Evolutionary conservation across 2,888 invertebrate genomes (phyloP).

Genomic region (Drosophila mulleri): DNA sequence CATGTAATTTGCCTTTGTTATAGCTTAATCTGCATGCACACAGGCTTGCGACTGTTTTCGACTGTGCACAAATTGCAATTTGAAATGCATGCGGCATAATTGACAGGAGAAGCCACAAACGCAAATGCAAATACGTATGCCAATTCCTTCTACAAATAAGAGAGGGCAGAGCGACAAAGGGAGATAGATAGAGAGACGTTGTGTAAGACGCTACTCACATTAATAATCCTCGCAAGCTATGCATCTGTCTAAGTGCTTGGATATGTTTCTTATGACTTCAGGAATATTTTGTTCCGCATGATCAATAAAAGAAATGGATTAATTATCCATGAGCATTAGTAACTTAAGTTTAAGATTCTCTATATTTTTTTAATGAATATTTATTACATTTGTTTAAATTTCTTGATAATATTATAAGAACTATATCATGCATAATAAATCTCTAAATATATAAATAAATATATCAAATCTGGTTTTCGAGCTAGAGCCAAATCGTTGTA

Average conservation of each 20-base stretch:
- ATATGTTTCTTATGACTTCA: background rate
- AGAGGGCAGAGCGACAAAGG: background rate
- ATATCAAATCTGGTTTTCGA: too few relatives aligned
- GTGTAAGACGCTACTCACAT: conserved; percentile 1
- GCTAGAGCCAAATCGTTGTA: too few relatives aligned
- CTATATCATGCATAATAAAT: too few relatives aligned
- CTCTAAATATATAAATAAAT: too few relatives aligned
- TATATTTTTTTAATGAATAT: too few relatives aligned
- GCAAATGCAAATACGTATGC: conserved; percentile 21
- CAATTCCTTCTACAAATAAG: conserved; percentile 19
- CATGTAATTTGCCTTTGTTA: conserved; percentile 56
- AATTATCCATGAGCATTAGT: too few relatives aligned
- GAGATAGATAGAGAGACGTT: background rate
- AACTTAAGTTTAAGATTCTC: too few relatives aligned
- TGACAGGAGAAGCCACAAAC: conserved; percentile 36
- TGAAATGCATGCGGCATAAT: conserved; percentile 38
- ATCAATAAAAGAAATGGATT: background rate
- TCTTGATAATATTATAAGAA: too few relatives aligned
- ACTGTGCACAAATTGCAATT: conserved; percentile 42
- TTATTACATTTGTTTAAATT: too few relatives aligned
- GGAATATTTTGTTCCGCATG: background rate
- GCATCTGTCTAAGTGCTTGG: background rate
- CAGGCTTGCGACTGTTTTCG: conserved; percentile 3
- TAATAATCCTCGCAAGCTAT: background rate
- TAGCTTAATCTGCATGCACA: conserved; percentile 54